Base-by-base conservation (phyloP, 2,113 vertebrate genomes). In the Acrocephalus kingi region DNA sequence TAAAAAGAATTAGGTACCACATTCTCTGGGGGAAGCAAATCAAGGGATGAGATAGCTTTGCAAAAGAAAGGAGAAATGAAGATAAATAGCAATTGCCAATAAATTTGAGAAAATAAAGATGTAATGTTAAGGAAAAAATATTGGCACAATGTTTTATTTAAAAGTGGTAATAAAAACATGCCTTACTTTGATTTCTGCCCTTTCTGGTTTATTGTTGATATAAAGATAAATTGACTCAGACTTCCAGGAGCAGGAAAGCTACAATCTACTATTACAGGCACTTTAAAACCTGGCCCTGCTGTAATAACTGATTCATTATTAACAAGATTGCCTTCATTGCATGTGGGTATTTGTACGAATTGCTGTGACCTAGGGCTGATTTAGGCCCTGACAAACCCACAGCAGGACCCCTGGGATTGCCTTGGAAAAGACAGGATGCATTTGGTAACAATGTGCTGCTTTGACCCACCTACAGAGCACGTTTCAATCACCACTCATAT, bases 151-250 rank as follows among this genome's bases (percentile, higher is more conserved):
- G 67, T 87, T 94, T 85, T 89, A 89, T 96, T 95, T 96, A 96
- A 97, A 97, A 94, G 93, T 1, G 1, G 87, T 79, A 96, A 95
- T 94, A 95, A 96, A 95, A 93, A 80, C 84, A 86, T 91, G 84
- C 90, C 92, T 94, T 92, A 21, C 67, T 94, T 96, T 94, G 93
- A 95, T 96, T 97, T 96, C 94, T 94, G 79, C 63, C 92, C 89
- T 93, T 97, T 95, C 91, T 90, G 55, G 35, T 94, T 96, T 95
- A 94, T 90, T 78, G 76, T 85, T 93, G 90, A 92, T 92, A 88
- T 82, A 95, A 97, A 96, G 91, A 96, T 49, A 93, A 96, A 96
- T 95, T 92, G 93, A 93, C 82, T 96, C 59, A 94, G 90, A 69
- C 85, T 93, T 95, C 61, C 78, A 90, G 87, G 63, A 96, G 80